Conservation (phyloP, 2,888 invertebrate species). For the Lymantria dispar region DNA sequence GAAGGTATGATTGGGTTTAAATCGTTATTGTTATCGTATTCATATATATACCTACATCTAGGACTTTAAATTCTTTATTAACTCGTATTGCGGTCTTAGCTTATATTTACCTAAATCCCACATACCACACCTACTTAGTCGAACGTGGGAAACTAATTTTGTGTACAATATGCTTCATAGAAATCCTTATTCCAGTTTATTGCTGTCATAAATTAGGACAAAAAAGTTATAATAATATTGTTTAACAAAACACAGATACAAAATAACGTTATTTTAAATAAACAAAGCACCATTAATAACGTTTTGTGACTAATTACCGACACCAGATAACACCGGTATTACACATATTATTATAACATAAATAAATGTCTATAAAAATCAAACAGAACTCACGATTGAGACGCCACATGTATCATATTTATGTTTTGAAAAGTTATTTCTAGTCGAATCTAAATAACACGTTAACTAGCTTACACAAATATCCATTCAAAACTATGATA, state of each 20-base stretch:
- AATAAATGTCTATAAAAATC: conserved; percentile 56
- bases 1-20: conserved; percentile 23
- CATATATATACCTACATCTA: no score
- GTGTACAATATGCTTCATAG: conserved; percentile 12
- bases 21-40: conserved; percentile 17
- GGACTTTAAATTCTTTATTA: no score
- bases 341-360: conserved; percentile 47
- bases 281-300: conserved; percentile 46
- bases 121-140: not conserved
- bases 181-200: conserved; percentile 27
- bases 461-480: conserved; percentile 61
- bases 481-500: conserved; percentile 60
- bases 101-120: not conserved
- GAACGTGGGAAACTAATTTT: not conserved
- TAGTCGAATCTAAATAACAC: conserved; percentile 60
- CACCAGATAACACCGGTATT: conserved; percentile 41
- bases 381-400: conserved; percentile 56
- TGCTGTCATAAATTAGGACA: conserved; percentile 29
- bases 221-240: conserved; percentile 24
- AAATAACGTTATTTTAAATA: conserved; percentile 34
- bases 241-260: conserved; percentile 16
- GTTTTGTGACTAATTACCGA: conserved; percentile 47
- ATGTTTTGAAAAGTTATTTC: conserved; percentile 73
- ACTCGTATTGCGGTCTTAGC: no score
- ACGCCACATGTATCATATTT: conserved; percentile 74